These are phyloP conservation scores for Sorex maritimensis DNA, from an alignment of 2,797 vertebrate species.

Conservation along the genomic window DNA sequence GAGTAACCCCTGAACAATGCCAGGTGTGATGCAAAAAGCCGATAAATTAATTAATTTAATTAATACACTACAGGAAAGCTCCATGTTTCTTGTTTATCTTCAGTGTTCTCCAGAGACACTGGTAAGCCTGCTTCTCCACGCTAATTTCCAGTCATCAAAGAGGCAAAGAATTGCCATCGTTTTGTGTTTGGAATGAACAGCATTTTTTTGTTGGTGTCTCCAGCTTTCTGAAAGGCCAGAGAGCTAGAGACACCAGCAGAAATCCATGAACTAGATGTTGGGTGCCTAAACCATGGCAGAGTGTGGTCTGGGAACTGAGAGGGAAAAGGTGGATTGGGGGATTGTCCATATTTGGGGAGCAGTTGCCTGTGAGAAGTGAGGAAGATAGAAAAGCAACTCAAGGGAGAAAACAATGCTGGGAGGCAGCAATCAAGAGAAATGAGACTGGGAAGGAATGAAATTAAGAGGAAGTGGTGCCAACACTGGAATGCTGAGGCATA, in stretches of 20 bases:
- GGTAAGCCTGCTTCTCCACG: neutral
- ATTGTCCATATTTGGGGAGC: neutral
- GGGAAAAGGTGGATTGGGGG: neutral
- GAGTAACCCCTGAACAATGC: too few species aligned
- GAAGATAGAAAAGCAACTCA: neutral
- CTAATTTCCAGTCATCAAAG: neutral
- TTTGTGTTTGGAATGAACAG: slow-evolving; percentile 38
- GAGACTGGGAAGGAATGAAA: neutral
- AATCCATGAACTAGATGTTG: neutral
- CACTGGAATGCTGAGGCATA: neutral
- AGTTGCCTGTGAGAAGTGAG: neutral
- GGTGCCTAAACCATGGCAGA: neutral
- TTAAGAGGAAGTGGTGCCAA: neutral
- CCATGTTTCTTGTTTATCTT: slow-evolving; percentile 37
- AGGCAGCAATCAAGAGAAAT: neutral
- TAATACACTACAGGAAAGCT: neutral
- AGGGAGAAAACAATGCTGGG: neutral
- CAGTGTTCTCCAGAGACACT: neutral
- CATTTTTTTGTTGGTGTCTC: neutral
- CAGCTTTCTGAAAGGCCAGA: neutral
- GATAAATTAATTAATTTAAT: too few species aligned
- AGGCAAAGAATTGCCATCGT: neutral
- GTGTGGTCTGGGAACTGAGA: neutral
- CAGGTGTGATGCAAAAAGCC: too few species aligned
- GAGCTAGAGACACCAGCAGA: neutral